Base-by-base conservation (phyloP, 1,140 invertebrate species). In the Neocloeon triangulifer region DNA sequence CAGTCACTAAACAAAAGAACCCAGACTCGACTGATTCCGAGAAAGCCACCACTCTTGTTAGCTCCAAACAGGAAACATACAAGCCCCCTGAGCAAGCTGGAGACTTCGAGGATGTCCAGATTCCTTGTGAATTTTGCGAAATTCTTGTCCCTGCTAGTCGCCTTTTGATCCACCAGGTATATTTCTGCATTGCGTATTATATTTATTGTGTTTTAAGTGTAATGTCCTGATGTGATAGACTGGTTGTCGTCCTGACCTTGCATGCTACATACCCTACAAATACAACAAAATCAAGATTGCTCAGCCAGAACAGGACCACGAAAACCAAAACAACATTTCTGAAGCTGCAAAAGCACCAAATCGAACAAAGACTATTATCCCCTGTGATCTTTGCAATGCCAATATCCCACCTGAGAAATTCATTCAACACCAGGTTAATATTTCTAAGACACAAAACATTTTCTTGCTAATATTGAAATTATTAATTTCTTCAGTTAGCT, bases 1-100 rank as follows among this genome's bases (percentile, higher is more conserved):
- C 18, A 58, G 48, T 23, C 44, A 51, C n/a, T n/a, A n/a, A n/a
- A 0, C 53, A 50, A 26, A 59, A 58, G 44, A 58, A 51, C 17
- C 54, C 53, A 37, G 45, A 51, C n/a, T n/a, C n/a, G n/a, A 29
- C 51, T 56, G 6, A 53, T 53, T 32, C 56, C 58, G 46, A 57
- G 56, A 18, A 58, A 51, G 25, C 55, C 43, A 30, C n/a, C n/a
- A n/a, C n/a, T n/a, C n/a, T n/a, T n/a, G n/a, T n/a, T 57, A 57
- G 42, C 57, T 58, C 25, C 58, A 54, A 37, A 58, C 55, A 0
- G n/a, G n/a, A n/a, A n/a, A n/a, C n/a, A n/a, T n/a, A n/a, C n/a
- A 52, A 49, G 32, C 55, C 57, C 30, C 56, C 56, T 7, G 45
- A 47, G 33, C 57, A 55, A 0, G 12, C 13, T 8, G 3, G 19